Conservation (phyloP, 2,797 vertebrate genomes). For the Hoplostethus atlanticus region DNA sequence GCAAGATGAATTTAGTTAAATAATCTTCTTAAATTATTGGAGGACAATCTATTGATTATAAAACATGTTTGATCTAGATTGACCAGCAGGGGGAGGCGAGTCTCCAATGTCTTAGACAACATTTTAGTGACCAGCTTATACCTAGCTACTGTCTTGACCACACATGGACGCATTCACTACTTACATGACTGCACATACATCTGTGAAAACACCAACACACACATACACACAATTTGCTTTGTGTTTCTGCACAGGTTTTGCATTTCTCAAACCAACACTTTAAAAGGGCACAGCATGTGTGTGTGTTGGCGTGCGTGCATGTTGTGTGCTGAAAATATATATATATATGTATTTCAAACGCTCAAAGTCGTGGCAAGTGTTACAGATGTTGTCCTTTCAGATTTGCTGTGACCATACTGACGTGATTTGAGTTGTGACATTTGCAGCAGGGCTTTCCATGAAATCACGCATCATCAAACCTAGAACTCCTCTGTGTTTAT, state of each 20-base stretch:
- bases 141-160: slow-evolving; percentile 34
- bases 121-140: no score
- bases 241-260: neutral
- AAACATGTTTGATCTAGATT: no score
- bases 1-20: no score
- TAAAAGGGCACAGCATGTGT: neutral
- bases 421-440: slow-evolving; percentile 55
- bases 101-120: no score
- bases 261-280: slow-evolving; percentile 15
- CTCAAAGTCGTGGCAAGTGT: slow-evolving; percentile 1
- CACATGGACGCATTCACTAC: slow-evolving; percentile 44
- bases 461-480: slow-evolving; percentile 29
- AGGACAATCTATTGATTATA: no score
- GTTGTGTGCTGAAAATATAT: neutral
- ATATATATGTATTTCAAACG: neutral
- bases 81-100: no score
- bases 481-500: slow-evolving; percentile 19
- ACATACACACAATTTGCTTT: neutral
- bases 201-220: slow-evolving; percentile 13
- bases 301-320: slow-evolving; percentile 12
- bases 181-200: slow-evolving; percentile 48
- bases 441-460: slow-evolving; percentile 46
- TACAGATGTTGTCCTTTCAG: slow-evolving; percentile 26
- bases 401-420: slow-evolving; percentile 13
- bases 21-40: no score